A percentile compares a stretch with the other conserved stretches of the same genome.
phyloP scores from a whole-genome alignment of 2,797 vertebrate genomes.

The Rhodeus uyekii region DNA sequence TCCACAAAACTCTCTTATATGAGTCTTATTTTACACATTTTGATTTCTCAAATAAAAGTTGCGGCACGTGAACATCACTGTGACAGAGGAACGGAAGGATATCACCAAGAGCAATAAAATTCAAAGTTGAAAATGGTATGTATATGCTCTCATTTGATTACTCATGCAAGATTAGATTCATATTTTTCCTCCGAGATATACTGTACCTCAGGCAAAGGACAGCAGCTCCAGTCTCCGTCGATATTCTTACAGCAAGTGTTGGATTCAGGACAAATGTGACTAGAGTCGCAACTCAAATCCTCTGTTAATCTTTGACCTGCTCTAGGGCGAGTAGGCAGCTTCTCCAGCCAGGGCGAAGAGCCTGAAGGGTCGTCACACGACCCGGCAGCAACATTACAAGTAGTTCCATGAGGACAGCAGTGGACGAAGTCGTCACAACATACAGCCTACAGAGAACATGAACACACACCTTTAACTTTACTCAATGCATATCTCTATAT shows the following conservation, averaged over 20 bases:
- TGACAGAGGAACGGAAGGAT: background rate
- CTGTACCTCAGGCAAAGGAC: conserved; percentile 46
- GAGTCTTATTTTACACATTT: background rate
- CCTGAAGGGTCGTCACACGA: conserved; percentile 36
- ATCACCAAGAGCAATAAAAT: conserved; percentile 10
- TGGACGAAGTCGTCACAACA: conserved; percentile 62
- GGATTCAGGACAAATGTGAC: conserved; percentile 22
- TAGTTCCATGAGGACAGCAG: conserved; percentile 65
- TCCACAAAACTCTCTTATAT: background rate
- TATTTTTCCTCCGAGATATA: background rate
- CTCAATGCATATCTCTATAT: background rate
- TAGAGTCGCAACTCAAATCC: conserved; percentile 44
- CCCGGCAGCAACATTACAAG: conserved; percentile 49
- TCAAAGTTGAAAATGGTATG: conserved; percentile 9
- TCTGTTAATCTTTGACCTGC: background rate
- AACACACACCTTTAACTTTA: background rate
- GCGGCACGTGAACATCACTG: background rate
- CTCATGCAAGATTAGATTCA: conserved; percentile 3
- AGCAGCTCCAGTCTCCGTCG: conserved; percentile 40
- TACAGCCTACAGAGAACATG: conserved; percentile 52
- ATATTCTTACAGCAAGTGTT: conserved; percentile 42
- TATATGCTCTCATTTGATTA: conserved; percentile 32
- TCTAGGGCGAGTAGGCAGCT: conserved; percentile 29
- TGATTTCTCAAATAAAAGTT: background rate
- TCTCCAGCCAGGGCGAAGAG: conserved; percentile 53